phyloP scores from a whole-genome alignment of 2,888 invertebrate genomes.

The Kuschelorhynchus macadamiae region DNA sequence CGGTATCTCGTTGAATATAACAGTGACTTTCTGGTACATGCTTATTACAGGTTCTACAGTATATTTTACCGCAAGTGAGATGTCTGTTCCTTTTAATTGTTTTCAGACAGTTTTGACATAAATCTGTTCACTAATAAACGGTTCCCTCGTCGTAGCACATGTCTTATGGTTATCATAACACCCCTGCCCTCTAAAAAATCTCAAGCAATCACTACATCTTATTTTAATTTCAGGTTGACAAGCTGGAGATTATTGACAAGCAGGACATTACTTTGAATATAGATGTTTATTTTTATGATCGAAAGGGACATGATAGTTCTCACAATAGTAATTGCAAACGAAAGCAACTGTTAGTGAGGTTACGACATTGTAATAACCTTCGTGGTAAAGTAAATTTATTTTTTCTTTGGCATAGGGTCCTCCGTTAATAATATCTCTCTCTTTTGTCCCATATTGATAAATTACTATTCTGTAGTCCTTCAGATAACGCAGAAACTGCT shows the following conservation, averaged over 20 bases:
- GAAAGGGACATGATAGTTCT: conserved; percentile 52
- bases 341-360: conserved; percentile 54
- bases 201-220: neutral
- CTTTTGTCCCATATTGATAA: conserved; percentile 23
- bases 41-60: neutral
- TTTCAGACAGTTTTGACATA: too few relatives aligned
- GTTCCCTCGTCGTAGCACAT: too few relatives aligned
- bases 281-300: conserved; percentile 23
- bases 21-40: neutral
- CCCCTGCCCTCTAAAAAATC: neutral
- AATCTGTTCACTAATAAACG: too few relatives aligned
- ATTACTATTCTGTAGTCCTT: conserved; percentile 31
- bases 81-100: too few relatives aligned
- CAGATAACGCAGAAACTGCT: conserved; percentile 38
- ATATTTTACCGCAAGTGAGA: neutral
- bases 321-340: conserved; percentile 53
- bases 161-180: neutral
- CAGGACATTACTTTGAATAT: neutral
- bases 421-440: neutral
- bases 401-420: neutral
- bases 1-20: neutral
- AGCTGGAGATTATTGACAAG: neutral
- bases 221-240: neutral
- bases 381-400: conserved; percentile 52
- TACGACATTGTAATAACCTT: conserved; percentile 54